Evolutionary conservation across 1,140 invertebrate species (phyloP), one percentile per base, ranked within the genome.

Genomic region (Monomorium pharaonis): DNA sequence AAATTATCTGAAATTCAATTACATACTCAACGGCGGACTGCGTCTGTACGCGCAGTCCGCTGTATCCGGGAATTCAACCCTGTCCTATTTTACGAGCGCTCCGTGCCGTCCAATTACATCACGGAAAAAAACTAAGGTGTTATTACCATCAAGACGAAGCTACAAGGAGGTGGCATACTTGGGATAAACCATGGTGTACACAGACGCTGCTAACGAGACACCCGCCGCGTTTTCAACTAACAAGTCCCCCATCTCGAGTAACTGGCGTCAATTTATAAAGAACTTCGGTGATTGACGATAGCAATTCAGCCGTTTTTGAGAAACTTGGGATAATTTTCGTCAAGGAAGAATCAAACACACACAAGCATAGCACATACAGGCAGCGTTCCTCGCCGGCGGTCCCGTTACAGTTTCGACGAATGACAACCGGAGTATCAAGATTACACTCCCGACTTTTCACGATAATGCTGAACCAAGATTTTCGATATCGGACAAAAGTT

Each of bases 1-100:
- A 84, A 84, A 90, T 89, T 77, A 86, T 63, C 30, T 12, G 49
- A 86, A 77, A 86, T 42, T 83, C 65, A 77, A 77, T 83, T 86
- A 77, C 16, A 62, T n/a, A 16, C 51, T 58, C 12, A 60, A 14
- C 1, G 47, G 9, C 30, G 49, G 14, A 54, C 54, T 51, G 78
- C 51, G 51, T 80, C 30, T 67, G 21, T 30, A 33, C n/a, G 58
- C 63, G n/a, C 30, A 18, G 37, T 37, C n/a, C 10, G 37, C 24
- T 37, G 51, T 14, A 58, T 67, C 7, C 44, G 33, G 56, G 49
- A 63, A 51, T 63, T 18, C 42, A 56, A 49, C 30, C n/a, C 49
- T 24, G 58, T 30, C 16, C 49, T 56, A 37, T 70, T 81, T 76
- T 62, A 81, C 37, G 27, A 81, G 70, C 70, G 49, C 18, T 62